Percentiles rank a stretch among this genome's conserved stretches.
These are phyloP conservation scores for Synodontis membranacea DNA, from an alignment of 2,113 vertebrate species.

Conservation along the genomic window DNA sequence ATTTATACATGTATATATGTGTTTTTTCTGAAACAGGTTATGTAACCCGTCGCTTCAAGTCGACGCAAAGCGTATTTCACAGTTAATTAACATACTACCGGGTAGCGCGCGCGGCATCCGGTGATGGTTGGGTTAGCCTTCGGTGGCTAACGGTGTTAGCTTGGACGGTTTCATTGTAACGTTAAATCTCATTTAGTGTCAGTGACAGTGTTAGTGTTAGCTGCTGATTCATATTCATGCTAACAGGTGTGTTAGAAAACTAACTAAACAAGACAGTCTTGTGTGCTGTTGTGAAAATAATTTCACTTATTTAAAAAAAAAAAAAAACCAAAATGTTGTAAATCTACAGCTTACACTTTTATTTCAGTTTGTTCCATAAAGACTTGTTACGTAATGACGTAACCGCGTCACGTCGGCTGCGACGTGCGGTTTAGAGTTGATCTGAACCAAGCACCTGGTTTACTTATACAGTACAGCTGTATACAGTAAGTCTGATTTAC, in stretches of 20 bases:
- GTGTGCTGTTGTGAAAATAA: background rate
- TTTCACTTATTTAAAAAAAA: background rate
- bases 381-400: background rate
- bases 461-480: no score
- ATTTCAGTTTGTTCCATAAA: background rate
- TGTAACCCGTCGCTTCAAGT: background rate
- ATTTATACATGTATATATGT: background rate
- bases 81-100: background rate
- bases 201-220: background rate
- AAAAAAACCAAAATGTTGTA: no score
- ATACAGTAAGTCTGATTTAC: background rate
- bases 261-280: background rate
- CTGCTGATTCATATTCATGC: background rate
- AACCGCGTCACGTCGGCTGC: background rate
- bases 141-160: conserved; percentile 29
- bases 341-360: background rate
- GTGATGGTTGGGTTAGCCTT: conserved; percentile 7
- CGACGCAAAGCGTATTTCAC: no score
- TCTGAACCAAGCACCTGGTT: background rate
- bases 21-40: background rate
- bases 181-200: background rate
- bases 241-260: background rate
- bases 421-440: background rate
- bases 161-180: conserved; percentile 36
- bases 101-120: conserved; percentile 22